phyloP scores from a whole-genome alignment of 2,888 invertebrate species.

The Leptura quadrifasciata region DNA sequence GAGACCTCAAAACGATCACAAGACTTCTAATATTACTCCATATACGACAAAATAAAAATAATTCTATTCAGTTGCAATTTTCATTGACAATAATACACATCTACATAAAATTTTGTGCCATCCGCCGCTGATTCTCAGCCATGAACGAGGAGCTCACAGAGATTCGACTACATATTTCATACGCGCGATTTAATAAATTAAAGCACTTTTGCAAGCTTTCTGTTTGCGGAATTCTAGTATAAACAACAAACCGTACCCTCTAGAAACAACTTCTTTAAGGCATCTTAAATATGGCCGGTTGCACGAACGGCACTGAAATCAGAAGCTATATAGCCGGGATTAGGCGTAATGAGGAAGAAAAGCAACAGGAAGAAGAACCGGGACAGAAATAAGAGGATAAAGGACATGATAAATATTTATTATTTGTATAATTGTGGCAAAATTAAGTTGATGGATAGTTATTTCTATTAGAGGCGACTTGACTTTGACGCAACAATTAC shows the following conservation, averaged over 20 bases:
- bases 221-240: constrained; percentile 38
- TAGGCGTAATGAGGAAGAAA: constrained; percentile 69
- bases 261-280: constrained; percentile 48
- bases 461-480: background rate
- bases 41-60: no score
- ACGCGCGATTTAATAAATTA: constrained; percentile 67
- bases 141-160: constrained; percentile 37
- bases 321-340: constrained; percentile 63
- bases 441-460: constrained; percentile 59
- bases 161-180: constrained; percentile 63
- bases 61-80: no score
- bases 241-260: constrained; percentile 50
- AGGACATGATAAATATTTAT: constrained; percentile 71
- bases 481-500: background rate
- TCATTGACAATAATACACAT: no score
- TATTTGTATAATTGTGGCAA: constrained; percentile 69
- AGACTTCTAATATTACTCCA: no score
- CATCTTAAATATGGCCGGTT: constrained; percentile 37
- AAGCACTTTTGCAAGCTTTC: constrained; percentile 48
- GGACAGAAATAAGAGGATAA: constrained; percentile 71
- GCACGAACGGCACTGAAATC: constrained; percentile 55
- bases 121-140: constrained; percentile 46
- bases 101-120: background rate
- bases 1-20: no score
- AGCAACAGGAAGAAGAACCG: constrained; percentile 71